Percentiles rank a stretch among this genome's conserved stretches.
These are phyloP conservation scores for Chrysodeixis includens DNA, from an alignment of 2,888 invertebrate genomes.

Conservation along the genomic window DNA sequence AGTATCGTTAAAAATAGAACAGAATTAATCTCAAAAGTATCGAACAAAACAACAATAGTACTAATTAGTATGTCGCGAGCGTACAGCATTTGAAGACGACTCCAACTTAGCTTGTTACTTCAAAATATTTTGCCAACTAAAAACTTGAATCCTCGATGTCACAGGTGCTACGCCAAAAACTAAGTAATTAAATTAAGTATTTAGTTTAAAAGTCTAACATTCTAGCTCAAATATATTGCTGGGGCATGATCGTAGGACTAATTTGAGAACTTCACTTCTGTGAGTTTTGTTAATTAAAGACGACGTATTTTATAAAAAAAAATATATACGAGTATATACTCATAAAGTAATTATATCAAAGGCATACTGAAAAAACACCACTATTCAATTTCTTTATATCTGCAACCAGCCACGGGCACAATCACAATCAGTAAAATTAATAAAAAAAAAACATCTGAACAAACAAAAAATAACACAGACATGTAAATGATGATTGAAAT, in stretches of 20 bases:
- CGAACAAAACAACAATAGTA: background rate
- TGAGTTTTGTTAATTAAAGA: background rate
- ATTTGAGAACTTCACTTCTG: background rate
- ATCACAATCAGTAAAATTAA: background rate
- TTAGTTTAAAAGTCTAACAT: constrained; percentile 28
- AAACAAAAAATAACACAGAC: background rate
- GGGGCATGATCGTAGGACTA: background rate
- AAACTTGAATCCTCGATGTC: constrained; percentile 32
- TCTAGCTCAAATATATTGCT: background rate
- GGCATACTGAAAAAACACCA: too few species aligned
- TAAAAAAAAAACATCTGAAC: background rate
- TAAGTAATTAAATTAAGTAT: constrained; percentile 32
- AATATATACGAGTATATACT: too few species aligned
- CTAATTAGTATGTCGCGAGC: constrained; percentile 39
- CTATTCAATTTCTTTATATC: background rate
- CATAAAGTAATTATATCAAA: too few species aligned
- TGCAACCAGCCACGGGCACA: background rate
- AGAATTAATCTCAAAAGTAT: background rate
- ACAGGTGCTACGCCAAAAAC: constrained; percentile 40
- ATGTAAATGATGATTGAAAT: constrained; percentile 5
- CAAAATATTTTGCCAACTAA: constrained; percentile 44
- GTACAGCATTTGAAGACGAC: constrained; percentile 21
- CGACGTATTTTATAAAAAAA: too few species aligned
- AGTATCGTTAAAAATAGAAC: background rate
- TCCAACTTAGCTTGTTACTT: constrained; percentile 36